Evolutionary conservation across 2,113 vertebrate species (phyloP), one percentile per base, ranked within the genome.

Genomic region (Hepsetus odoe): DNA sequence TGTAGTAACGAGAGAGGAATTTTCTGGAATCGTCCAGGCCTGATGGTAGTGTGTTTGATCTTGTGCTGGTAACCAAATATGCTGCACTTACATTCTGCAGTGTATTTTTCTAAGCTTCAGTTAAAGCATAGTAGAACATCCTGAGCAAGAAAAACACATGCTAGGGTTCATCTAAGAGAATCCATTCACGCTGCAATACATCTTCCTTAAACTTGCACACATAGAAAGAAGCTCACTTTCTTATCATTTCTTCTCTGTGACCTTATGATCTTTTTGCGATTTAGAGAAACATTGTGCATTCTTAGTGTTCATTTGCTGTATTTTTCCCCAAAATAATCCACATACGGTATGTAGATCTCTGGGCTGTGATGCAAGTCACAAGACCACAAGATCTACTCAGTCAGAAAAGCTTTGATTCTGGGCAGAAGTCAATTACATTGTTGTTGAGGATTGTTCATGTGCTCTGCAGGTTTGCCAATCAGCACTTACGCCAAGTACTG

Each of bases 401-500:
- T 18, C 22, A 38, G 42, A 32, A 51, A 65, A 42, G 42, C 66
- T 72, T 42, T 28, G 24, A 20, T 30, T 61, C 35, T 40, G 28
- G 12, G 7, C 26, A 56, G 14, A 70, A 67, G 58, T 65, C 18
- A 59, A 10, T 72, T 58, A 74, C 40, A 42, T 13, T 74, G 38
- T 44, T 5, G 61, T 13, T 74, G 38, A 38, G 3, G 61, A 18
- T 76, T 61, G 0, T 70, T 35, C 26, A 6, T 76, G 13, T 77
- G 22, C 79, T 76, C 0, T 20, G 30, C 86, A 94, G 93, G 92
- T 82, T 85, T 94, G 66, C 91, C 93, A 42, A 92, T 95, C 86
- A 94, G 93, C 86, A 94, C 91, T 11, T 94, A 94, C 0, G 92
- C 93, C 79, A 93, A 90, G n/a, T 95, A 93, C 86, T 95, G 94